Evolutionary conservation across 2,113 vertebrate genomes (phyloP).

Genomic region (Carassius carassius): DNA sequence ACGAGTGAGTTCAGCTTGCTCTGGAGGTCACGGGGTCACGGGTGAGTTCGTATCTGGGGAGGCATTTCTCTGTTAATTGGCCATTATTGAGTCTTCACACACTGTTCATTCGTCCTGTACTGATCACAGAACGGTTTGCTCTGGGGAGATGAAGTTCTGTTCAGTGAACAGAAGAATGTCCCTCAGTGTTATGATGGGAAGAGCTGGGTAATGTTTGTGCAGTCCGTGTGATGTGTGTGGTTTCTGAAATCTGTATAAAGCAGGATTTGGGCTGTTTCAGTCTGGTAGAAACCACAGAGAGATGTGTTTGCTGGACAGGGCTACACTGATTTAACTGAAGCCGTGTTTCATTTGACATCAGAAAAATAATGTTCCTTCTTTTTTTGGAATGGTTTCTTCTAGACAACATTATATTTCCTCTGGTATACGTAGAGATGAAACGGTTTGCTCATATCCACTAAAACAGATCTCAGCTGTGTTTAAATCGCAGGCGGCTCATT

Average conservation of each 20-base stretch:
- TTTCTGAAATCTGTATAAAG: neutral
- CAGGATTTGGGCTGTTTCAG: neutral
- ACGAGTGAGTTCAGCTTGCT: too few species aligned
- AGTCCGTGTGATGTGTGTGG: neutral
- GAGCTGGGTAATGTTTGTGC: neutral
- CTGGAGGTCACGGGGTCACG: too few species aligned
- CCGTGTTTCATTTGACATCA: neutral
- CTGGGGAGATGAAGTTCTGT: too few species aligned
- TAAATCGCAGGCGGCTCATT: too few species aligned
- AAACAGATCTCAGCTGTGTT: neutral
- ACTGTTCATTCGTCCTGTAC: too few species aligned
- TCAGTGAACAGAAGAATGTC: too few species aligned
- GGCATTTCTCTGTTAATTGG: too few species aligned
- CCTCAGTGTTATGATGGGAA: too few species aligned
- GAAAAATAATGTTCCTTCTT: neutral
- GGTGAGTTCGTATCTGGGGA: too few species aligned
- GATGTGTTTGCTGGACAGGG: neutral
- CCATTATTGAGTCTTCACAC: too few species aligned
- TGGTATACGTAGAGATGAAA: neutral
- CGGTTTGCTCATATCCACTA: neutral
- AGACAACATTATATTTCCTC: neutral
- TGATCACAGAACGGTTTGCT: too few species aligned
- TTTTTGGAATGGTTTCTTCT: neutral
- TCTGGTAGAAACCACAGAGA: neutral
- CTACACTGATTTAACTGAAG: neutral